Evolutionary conservation across 2,888 invertebrate genomes (phyloP).

Genomic region (Monochamus alternatus): DNA sequence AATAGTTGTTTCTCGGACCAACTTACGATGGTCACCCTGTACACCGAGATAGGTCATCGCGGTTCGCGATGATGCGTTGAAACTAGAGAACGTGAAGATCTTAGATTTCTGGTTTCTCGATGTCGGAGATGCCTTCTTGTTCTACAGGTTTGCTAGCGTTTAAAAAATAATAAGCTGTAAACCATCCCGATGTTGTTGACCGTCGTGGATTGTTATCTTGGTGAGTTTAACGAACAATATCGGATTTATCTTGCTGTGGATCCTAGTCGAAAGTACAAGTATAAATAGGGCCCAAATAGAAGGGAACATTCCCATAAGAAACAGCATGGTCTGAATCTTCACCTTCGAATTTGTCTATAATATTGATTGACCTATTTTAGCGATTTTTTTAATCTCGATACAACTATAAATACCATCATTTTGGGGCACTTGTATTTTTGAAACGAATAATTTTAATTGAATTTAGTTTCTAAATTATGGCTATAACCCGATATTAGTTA

Average conservation of each 20-base stretch:
- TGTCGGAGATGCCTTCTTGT: conserved; percentile 6
- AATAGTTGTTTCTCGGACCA: too few relatives aligned
- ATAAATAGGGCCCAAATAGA: too few relatives aligned
- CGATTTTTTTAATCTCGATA: background rate
- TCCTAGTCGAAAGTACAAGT: background rate
- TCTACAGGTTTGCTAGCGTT: background rate
- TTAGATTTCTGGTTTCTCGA: conserved; percentile 10
- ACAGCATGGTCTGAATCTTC: too few relatives aligned
- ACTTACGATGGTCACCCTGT: background rate
- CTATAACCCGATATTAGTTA: too few relatives aligned
- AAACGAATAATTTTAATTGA: too few relatives aligned
- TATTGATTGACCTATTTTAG: background rate
- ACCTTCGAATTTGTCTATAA: too few relatives aligned
- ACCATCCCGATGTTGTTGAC: background rate
- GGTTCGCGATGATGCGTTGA: background rate
- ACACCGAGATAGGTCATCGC: background rate
- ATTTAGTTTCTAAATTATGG: too few relatives aligned
- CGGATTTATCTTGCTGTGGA: background rate
- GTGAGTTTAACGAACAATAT: too few relatives aligned
- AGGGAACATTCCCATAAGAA: too few relatives aligned
- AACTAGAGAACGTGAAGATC: background rate
- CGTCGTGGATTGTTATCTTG: background rate
- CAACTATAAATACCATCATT: background rate
- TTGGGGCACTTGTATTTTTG: too few relatives aligned
- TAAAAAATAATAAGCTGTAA: background rate